phyloP scores from a whole-genome alignment of 2,113 vertebrate species.

The Lonchura striata region DNA sequence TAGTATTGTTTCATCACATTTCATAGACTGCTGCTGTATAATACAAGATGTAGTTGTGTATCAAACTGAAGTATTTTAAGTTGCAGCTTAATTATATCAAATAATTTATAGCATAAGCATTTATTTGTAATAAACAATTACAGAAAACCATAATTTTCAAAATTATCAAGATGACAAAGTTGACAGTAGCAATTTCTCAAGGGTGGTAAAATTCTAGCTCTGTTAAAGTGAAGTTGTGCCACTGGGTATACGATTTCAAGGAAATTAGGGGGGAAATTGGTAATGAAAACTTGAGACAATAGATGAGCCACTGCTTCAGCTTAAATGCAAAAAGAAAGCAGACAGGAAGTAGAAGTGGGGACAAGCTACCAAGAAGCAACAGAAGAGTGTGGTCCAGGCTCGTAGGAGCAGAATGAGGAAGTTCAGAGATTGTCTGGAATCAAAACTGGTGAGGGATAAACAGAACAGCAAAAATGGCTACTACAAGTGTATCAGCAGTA shows the following conservation, averaged over 20 bases:
- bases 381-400: background rate
- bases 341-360: background rate
- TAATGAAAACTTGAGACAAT: background rate
- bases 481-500: background rate
- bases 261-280: background rate
- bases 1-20: background rate
- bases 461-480: background rate
- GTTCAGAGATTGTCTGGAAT: background rate
- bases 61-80: background rate
- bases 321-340: background rate
- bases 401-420: background rate
- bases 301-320: background rate
- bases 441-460: background rate
- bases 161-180: background rate
- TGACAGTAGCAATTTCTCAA: background rate
- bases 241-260: constrained; percentile 6
- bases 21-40: background rate
- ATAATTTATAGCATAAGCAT: background rate
- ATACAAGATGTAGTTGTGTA: background rate
- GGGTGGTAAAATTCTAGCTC: background rate
- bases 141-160: background rate
- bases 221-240: background rate
- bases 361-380: background rate
- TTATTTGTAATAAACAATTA: background rate
- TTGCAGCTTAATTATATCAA: background rate